Evolutionary conservation across 1,140 invertebrate species (phyloP).

Genomic region (Hyposmocoma kahamanoa): DNA sequence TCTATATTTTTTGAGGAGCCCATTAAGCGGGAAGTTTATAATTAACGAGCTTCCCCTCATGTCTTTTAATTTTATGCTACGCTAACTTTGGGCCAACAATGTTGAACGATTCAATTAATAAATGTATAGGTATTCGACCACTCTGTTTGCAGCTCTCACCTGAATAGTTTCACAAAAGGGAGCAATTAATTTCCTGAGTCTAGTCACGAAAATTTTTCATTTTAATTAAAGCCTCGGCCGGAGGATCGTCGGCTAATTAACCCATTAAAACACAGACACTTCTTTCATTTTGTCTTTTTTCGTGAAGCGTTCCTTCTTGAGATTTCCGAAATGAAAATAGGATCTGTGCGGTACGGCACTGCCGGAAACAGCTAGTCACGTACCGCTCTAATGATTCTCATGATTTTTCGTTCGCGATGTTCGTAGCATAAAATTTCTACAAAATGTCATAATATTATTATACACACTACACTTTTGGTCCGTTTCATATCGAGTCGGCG

Average conservation of each 20-base stretch:
- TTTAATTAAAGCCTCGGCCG: conserved; percentile 70
- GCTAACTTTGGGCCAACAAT: not conserved
- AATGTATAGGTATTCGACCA: conserved; percentile 24
- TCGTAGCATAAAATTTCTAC: too few relatives aligned
- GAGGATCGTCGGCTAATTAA: conserved; percentile 70
- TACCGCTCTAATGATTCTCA: not conserved
- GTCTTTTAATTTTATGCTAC: not conserved
- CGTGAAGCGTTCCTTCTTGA: conserved; percentile 56
- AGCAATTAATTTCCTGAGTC: conserved; percentile 64
- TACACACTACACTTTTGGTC: too few relatives aligned
- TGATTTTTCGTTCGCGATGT: conserved; percentile 6
- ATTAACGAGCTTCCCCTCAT: not conserved
- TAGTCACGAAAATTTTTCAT: conserved; percentile 72
- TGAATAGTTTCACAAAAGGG: conserved; percentile 64
- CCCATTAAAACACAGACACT: conserved; percentile 68
- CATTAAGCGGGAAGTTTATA: not conserved
- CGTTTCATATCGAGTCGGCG: too few relatives aligned
- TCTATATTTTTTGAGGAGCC: not conserved
- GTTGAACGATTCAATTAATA: too few relatives aligned
- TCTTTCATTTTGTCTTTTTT: conserved; percentile 63
- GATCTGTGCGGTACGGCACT: conserved; percentile 15
- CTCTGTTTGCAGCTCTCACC: conserved; percentile 56
- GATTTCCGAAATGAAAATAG: conserved; percentile 59
- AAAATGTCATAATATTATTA: too few relatives aligned
- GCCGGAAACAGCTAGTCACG: not conserved